These are phyloP conservation scores for Stegostoma tigrinum DNA, from an alignment of 2,113 vertebrate species.

Conservation along the genomic window DNA sequence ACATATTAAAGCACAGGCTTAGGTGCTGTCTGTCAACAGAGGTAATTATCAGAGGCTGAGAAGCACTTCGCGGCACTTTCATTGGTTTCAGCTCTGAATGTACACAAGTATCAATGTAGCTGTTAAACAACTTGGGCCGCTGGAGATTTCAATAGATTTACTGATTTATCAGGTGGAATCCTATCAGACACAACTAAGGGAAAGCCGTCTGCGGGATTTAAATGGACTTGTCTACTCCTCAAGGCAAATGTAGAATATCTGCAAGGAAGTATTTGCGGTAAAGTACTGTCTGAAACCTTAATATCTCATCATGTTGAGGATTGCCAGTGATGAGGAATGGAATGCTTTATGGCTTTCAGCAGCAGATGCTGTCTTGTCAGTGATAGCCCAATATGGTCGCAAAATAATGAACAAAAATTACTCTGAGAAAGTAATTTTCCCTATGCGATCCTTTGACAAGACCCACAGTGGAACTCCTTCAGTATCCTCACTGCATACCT, in stretches of 20 bases:
- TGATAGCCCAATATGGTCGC: neutral
- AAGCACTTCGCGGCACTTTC: conserved; percentile 31
- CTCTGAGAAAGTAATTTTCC: neutral
- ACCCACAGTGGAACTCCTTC: neutral
- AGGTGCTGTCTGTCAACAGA: conserved; percentile 35
- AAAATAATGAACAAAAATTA: neutral
- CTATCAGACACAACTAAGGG: neutral
- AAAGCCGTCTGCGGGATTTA: neutral
- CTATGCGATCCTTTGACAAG: neutral
- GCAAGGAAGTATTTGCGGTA: neutral
- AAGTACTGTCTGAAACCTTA: neutral
- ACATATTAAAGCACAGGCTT: conserved; percentile 11
- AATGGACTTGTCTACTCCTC: neutral
- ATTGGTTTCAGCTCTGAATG: conserved; percentile 15
- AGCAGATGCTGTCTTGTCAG: neutral
- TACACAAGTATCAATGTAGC: neutral
- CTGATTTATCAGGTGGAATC: neutral
- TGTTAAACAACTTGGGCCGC: neutral
- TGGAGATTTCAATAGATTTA: neutral
- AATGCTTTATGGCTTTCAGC: neutral
- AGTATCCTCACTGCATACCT: too few species aligned
- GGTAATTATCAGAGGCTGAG: conserved; percentile 26
- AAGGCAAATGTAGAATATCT: neutral
- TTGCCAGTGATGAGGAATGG: neutral
- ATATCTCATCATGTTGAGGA: neutral